Percentiles rank a stretch among this genome's conserved stretches.
phyloP scores from a whole-genome alignment of 1,140 invertebrate genomes.

The Anthonomus grandis region DNA sequence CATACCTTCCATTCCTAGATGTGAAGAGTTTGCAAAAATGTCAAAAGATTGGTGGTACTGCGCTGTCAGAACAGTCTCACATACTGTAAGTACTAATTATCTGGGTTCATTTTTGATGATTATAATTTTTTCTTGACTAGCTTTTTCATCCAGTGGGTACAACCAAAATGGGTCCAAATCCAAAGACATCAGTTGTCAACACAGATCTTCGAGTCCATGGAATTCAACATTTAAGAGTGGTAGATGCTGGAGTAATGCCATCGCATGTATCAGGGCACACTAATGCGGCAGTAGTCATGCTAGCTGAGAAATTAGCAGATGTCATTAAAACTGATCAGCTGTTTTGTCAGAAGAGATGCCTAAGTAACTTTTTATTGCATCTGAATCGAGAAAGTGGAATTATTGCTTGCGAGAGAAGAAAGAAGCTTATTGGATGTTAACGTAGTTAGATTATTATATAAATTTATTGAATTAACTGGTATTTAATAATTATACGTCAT shows the following conservation, averaged over 20 bases:
- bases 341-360: too few species aligned
- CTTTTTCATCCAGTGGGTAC: slow-evolving; percentile 56
- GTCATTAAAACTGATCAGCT: slow-evolving; percentile 3
- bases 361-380: too few species aligned
- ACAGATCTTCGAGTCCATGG: slow-evolving; percentile 45
- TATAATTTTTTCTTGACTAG: background rate
- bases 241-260: slow-evolving; percentile 43
- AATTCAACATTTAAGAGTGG: slow-evolving; percentile 47
- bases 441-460: too few species aligned
- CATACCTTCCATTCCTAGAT: background rate
- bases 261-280: slow-evolving; percentile 50
- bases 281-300: slow-evolving; percentile 71
- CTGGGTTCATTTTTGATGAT: too few species aligned
- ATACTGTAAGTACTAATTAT: slow-evolving; percentile 8
- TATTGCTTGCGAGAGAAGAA: too few species aligned
- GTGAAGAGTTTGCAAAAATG: background rate
- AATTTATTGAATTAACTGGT: too few species aligned
- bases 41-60: slow-evolving; percentile 24
- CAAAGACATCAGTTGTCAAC: slow-evolving; percentile 50
- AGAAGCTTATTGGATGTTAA: too few species aligned
- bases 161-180: slow-evolving; percentile 58
- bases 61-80: slow-evolving; percentile 1
- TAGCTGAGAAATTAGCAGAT: slow-evolving; percentile 41
- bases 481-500: too few species aligned
- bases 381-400: too few species aligned